A percentile compares a stretch with the other conserved stretches of the same genome.
Conservation (phyloP, 2,113 vertebrate genomes). For the Cephalophus harveyi region DNA sequence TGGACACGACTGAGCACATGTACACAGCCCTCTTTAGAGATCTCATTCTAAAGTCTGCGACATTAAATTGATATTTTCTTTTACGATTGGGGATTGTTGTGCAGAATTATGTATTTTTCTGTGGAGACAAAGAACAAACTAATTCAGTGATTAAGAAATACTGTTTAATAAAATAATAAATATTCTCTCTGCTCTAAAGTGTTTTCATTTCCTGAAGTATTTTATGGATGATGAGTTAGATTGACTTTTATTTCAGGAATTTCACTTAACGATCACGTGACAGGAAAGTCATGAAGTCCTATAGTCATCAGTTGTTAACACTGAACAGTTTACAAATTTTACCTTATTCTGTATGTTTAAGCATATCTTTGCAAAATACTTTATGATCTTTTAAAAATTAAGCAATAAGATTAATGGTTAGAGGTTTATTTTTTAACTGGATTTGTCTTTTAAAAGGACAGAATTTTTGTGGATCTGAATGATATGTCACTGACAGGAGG, state of each 20-base stretch:
- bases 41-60: background rate
- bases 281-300: background rate
- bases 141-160: conserved; percentile 21
- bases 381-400: conserved; percentile 21
- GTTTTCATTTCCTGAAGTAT: conserved; percentile 39
- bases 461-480: conserved; percentile 58
- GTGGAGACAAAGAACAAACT: background rate
- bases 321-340: background rate
- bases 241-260: background rate
- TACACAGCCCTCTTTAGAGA: background rate
- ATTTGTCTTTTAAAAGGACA: conserved; percentile 58
- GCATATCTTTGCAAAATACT: conserved; percentile 29
- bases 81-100: background rate
- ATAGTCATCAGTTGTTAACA: background rate
- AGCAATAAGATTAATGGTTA: conserved; percentile 35
- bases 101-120: background rate
- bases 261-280: background rate
- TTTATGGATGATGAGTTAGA: background rate
- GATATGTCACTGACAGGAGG: conserved; percentile 69
- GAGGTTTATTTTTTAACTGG: conserved; percentile 32
- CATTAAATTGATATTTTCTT: conserved; percentile 16
- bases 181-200: background rate
- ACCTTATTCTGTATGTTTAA: conserved; percentile 13
- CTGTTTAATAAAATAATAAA: conserved; percentile 7
- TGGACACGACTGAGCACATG: background rate